Evolutionary conservation across 1,140 invertebrate genomes (phyloP), one percentile per base, ranked within the genome.

Genomic region (Nebria ingens): DNA sequence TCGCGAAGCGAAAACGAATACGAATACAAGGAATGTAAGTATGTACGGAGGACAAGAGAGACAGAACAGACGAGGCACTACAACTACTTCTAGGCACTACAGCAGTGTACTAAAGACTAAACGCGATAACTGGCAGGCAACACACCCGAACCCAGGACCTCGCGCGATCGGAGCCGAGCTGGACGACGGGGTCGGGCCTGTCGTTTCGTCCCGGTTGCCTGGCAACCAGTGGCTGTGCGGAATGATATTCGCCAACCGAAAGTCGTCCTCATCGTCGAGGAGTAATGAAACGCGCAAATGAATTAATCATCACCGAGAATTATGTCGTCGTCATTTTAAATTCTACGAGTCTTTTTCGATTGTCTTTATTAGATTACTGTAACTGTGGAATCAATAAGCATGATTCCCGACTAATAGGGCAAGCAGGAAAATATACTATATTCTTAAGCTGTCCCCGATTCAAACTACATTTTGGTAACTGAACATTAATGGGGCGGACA

Each of bases 161-260:
- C 6, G n/a, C 25, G 25, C 25, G n/a, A 25, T 42, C 42, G 21
- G 49, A 42, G 53, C 50, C 51, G 52, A 55, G 55, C 50, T 53
- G 54, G 19, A 40, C 21, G 45, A 53, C 42, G 21, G 49, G 40
- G 53, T 53, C 51, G 52, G 54, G 55, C 50, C 57, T 58, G 19
- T 15, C 21, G 21, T 21, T 40, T 34, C 25, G 25, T n/a, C 25
- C 25, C 20, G 53, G 56, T 57, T 54, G 2, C 56, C 42, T 40
- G 34, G 56, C 4, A 55, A 57, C 53, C 12, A 6, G 56, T 54
- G 56, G 56, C 56, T 57, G 56, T 52, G 56, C 56, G 49, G 21
- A 15, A 12, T 55, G 55, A 40, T 40, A 40, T 40, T 15, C 19
- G 19, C 19, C 29, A 15, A 15, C 29, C 53, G n/a, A 29, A 12